A percentile compares a stretch with the other conserved stretches of the same genome.
These are phyloP conservation scores for Meliscaeva auricollis DNA, from an alignment of 2,888 invertebrate genomes.

Conservation along the genomic window DNA sequence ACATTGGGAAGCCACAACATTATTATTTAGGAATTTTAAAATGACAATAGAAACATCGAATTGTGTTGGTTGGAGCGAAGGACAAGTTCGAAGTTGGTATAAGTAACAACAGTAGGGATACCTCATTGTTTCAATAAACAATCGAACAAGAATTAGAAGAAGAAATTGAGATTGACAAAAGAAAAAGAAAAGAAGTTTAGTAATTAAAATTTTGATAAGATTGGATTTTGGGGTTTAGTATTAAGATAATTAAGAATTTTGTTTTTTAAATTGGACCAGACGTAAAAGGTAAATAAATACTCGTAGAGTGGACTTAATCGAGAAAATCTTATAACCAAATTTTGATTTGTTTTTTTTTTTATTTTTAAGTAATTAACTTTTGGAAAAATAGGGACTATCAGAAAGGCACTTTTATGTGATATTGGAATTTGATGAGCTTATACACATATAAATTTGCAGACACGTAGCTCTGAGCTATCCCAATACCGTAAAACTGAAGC, in stretches of 20 bases:
- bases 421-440: too few species aligned
- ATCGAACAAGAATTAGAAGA: background rate
- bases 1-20: slow-evolving; percentile 23
- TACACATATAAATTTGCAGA: too few species aligned
- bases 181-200: background rate
- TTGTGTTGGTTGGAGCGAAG: background rate
- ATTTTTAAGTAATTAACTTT: too few species aligned
- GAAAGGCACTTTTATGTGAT: too few species aligned
- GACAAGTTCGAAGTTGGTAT: background rate
- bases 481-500: too few species aligned
- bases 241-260: background rate
- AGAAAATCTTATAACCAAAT: too few species aligned
- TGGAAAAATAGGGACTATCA: too few species aligned
- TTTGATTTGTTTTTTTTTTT: too few species aligned
- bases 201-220: slow-evolving; percentile 2
- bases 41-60: slow-evolving; percentile 19
- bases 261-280: too few species aligned
- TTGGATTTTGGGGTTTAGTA: background rate
- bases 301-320: too few species aligned
- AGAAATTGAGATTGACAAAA: background rate
- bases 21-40: background rate
- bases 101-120: background rate
- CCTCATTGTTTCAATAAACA: slow-evolving; percentile 5
- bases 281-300: too few species aligned
- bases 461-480: too few species aligned